Evolutionary conservation across 2,888 invertebrate species (phyloP), one percentile per base, ranked within the genome.

Genomic region (Volucella bombylans): DNA sequence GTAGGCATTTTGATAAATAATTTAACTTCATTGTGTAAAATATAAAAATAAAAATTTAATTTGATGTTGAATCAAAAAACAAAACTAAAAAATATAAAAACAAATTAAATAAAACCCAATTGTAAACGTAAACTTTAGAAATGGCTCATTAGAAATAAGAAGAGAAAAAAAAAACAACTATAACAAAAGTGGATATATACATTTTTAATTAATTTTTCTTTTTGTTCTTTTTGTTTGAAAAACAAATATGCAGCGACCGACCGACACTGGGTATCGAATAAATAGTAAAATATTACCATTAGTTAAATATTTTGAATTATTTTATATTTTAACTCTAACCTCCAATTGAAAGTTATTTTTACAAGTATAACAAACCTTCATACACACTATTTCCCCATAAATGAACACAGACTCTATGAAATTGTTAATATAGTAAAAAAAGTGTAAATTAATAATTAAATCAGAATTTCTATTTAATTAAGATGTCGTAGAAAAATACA

Each of bases 401-500:
- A 49, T 68, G n/a, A 38, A 39, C 39, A 77, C 61, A 68, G 54
- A 82, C 61, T 73, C 23, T 73, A 73, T 69, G 69, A 79, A 68
- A 85, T 85, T 85, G 85, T 85, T 85, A 79, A 83, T 77, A 77
- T 81, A 81, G 72, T 57, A 68, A 80, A 71, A 72, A 12, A 55
- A 76, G 68, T 69, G 68, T 77, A 57, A 68, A 68, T 72, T 81
- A 71, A 67, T 71, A 72, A 85, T 77, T 77, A 72, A 67, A 81
- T 77, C 67, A 72, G 72, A 85, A 80, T 76, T 80, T 83, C 83
- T 85, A 81, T 80, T 81, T 67, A 85, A 85, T 76, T 76, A 85
- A 72, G 68, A 81, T 85, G 85, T 85, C 85, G 85, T 85, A 85
- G 85, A 77, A 73, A 80, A 81, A 81, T 76, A 80, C 83, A 83